Evolutionary conservation across 2,888 invertebrate genomes (phyloP).

Genomic region (Megalurothrips usitatus): DNA sequence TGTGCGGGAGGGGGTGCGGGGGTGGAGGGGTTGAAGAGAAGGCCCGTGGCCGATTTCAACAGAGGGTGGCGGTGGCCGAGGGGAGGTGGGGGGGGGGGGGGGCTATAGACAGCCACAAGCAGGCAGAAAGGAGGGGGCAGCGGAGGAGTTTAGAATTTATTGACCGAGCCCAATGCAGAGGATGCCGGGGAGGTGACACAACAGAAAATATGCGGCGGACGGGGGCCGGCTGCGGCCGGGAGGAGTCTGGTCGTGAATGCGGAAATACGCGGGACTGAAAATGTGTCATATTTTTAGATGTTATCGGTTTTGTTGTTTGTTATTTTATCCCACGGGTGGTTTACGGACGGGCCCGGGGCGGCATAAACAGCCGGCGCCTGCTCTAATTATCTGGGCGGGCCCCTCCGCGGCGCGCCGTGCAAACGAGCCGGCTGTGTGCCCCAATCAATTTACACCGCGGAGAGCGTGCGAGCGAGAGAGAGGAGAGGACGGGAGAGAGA

Average conservation of each 20-base stretch:
- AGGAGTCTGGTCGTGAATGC: not conserved
- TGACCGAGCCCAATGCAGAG: no score
- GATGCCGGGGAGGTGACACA: no score
- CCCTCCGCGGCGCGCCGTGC: not conserved
- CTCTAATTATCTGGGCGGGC: not conserved
- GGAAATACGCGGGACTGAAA: no score
- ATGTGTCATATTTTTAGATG: no score
- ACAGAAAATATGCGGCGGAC: not conserved
- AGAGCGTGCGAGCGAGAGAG: not conserved
- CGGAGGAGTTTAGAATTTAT: no score
- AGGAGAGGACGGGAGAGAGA: not conserved
- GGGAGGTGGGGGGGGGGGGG: not conserved
- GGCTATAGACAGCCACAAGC: no score
- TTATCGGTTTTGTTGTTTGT: no score
- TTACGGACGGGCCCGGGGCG: no score
- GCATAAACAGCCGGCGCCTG: not conserved
- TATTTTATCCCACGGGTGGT: no score
- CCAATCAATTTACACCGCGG: constrained; percentile 13
- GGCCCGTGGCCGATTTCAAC: no score
- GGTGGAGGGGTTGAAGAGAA: not conserved
- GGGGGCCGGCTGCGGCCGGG: not conserved
- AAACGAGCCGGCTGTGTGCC: not conserved
- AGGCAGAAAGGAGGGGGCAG: no score
- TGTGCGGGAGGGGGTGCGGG: not conserved
- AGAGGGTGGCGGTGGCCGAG: no score